Base-by-base conservation (phyloP, 2,113 vertebrate species). In the Coregonus clupeaformis region DNA sequence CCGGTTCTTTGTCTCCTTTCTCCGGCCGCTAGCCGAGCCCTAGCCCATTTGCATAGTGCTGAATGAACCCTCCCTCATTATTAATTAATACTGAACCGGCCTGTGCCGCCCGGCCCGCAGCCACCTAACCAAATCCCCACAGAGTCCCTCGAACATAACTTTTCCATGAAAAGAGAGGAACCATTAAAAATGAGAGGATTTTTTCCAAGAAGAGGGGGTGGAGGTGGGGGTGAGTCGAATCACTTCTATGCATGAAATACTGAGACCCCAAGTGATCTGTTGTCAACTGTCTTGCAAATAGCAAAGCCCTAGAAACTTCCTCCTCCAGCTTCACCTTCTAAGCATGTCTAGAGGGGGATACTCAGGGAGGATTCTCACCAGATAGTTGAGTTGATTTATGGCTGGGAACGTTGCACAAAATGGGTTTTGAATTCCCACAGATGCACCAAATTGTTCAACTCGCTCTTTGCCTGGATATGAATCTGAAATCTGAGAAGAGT, bases 51-150 rank as follows among this genome's bases (percentile, higher is more conserved):
- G 89, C 92, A 92, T 93, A 91, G 87, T 45, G 47, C 79, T 93
- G 90, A 93, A 93, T 87, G 88, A 84, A 79, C 78, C 86, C 69
- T 87, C 85, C 89, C 86, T 20, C 85, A 87, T 93, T 93, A 93
- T 93, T 92, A 93, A 92, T 93, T 93, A 93, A 92, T 92, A 92
- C 88, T 80, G 84, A 92, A 84, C 87, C 84, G 80, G 90, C 77
- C 86, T 88, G 84, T 78, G 78, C 36, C 55, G 60, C 49, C 36
- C 68, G 16, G 30, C 52, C 49, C 30, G 36, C 71, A n/a, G 16
- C 89, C 88, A 90, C 87, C 87, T 88, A 87, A 92, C 89, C 88
- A 90, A 87, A 91, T 90, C 86, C 63, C 89, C 81, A 89, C 85
- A 74, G 86, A 92, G 91, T 88, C 85, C 84, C 87, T 86, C 79